phyloP scores from a whole-genome alignment of 2,888 invertebrate genomes.

The Lissocephala sabroskyi region DNA sequence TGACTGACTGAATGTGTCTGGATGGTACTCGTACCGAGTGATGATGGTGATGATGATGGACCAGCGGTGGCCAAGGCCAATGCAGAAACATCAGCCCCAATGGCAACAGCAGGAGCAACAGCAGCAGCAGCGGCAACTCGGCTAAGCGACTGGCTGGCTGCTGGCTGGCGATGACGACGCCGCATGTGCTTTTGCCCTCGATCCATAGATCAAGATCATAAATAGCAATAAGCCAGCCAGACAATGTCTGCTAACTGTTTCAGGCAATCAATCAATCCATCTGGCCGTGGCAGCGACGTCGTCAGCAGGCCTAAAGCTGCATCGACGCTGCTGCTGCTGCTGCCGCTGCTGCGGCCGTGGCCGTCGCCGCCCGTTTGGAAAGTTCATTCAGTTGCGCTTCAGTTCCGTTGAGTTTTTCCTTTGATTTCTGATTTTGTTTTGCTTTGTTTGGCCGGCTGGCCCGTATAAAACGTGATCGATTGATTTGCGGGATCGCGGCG shows the following conservation, averaged over 20 bases:
- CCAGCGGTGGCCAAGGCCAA: constrained; percentile 17
- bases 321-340: constrained; percentile 29
- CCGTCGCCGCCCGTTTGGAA: constrained; percentile 54
- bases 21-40: too few species aligned
- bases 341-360: constrained; percentile 5
- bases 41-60: neutral
- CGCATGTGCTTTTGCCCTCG: constrained; percentile 67
- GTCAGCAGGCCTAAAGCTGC: constrained; percentile 14
- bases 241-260: constrained; percentile 69
- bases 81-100: too few species aligned
- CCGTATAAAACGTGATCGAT: constrained; percentile 70
- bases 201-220: constrained; percentile 71
- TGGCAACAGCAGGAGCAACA: constrained; percentile 15
- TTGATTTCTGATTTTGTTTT: too few species aligned
- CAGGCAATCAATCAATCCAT: constrained; percentile 69
- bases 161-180: constrained; percentile 29
- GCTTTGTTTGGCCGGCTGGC: constrained; percentile 30
- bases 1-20: too few species aligned
- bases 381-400: constrained; percentile 58
- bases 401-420: constrained; percentile 22
- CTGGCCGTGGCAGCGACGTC: constrained; percentile 37
- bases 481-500: constrained; percentile 66
- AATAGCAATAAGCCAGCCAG: constrained; percentile 68
- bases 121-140: constrained; percentile 13
- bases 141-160: constrained; percentile 20